Evolutionary conservation across 2,113 vertebrate genomes (phyloP).

Genomic region (Alosa alosa): DNA sequence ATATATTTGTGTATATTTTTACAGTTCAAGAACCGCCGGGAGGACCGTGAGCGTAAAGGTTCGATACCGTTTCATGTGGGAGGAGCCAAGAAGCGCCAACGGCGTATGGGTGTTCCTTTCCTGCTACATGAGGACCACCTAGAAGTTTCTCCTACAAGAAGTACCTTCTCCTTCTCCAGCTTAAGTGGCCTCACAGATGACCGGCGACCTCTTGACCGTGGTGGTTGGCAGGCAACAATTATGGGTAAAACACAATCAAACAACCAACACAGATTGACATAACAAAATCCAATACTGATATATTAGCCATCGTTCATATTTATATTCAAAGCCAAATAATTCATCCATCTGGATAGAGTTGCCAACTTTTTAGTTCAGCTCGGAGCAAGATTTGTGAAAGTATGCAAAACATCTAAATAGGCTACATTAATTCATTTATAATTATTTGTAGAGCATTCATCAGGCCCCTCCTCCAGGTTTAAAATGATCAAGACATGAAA

Average conservation of each 20-base stretch:
- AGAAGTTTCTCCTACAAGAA: conserved; percentile 94
- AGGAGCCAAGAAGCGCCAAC: conserved; percentile 87
- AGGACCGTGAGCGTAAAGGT: conserved; percentile 93
- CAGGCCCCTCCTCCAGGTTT: too few species aligned
- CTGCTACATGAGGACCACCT: conserved; percentile 92
- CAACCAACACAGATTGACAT: not conserved
- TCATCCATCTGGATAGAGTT: too few species aligned
- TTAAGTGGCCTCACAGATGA: conserved; percentile 95
- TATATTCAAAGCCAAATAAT: too few species aligned
- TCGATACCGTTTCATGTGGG: conserved; percentile 94
- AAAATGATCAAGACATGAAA: too few species aligned
- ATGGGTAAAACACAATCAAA: conserved; percentile 75
- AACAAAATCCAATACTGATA: too few species aligned
- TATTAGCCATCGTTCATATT: too few species aligned
- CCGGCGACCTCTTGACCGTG: conserved; percentile 84
- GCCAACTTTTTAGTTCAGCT: too few species aligned
- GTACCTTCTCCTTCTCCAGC: conserved; percentile 95
- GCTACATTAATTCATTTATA: too few species aligned
- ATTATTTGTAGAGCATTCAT: too few species aligned
- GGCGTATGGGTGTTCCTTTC: conserved; percentile 93
- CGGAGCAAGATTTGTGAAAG: too few species aligned
- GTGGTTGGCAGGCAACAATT: conserved; percentile 94
- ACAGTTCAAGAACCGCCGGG: conserved; percentile 94
- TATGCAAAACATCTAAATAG: too few species aligned
- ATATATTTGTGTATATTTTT: not conserved